A percentile compares a stretch with the other conserved stretches of the same genome.
Conservation (phyloP, 2,797 vertebrate genomes). For the Rousettus madagascariensis region DNA sequence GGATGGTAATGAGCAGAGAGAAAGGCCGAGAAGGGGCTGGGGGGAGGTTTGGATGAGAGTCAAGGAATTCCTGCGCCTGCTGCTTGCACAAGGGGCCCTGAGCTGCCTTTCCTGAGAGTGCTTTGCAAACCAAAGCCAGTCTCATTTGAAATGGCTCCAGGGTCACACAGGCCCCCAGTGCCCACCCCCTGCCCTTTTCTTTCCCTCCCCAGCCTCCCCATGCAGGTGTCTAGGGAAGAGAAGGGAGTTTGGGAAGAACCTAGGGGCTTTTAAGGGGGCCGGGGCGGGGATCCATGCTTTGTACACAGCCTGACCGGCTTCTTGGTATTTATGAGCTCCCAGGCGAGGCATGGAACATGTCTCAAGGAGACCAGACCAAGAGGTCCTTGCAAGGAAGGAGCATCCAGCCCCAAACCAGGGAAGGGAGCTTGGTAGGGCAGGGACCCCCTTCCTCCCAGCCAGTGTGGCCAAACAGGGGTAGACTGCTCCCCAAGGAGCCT, state of each 20-base stretch:
- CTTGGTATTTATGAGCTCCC: slow-evolving; percentile 73
- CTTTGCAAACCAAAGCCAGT: slow-evolving; percentile 68
- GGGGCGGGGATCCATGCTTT: background rate
- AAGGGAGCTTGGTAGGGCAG: background rate
- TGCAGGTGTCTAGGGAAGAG: slow-evolving; percentile 50
- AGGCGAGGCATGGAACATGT: slow-evolving; percentile 33
- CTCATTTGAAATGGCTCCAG: slow-evolving; percentile 58
- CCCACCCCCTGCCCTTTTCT: background rate
- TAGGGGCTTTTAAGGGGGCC: background rate
- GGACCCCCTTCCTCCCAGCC: background rate
- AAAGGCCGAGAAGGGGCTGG: slow-evolving; percentile 71
- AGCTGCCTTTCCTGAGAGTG: slow-evolving; percentile 67
- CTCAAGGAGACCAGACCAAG: slow-evolving; percentile 50
- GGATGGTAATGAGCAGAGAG: slow-evolving; percentile 75
- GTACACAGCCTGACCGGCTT: background rate
- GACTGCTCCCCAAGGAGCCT: background rate
- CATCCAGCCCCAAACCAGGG: background rate
- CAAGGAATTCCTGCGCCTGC: slow-evolving; percentile 86
- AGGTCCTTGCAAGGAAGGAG: background rate
- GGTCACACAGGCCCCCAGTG: slow-evolving; percentile 25
- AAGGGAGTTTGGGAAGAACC: slow-evolving; percentile 23
- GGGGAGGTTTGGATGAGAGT: slow-evolving; percentile 79
- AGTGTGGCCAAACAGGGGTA: background rate
- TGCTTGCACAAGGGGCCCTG: slow-evolving; percentile 80
- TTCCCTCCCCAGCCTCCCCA: background rate